These are phyloP conservation scores for Condylura cristata DNA, from an alignment of 2,113 vertebrate species.

Conservation along the genomic window DNA sequence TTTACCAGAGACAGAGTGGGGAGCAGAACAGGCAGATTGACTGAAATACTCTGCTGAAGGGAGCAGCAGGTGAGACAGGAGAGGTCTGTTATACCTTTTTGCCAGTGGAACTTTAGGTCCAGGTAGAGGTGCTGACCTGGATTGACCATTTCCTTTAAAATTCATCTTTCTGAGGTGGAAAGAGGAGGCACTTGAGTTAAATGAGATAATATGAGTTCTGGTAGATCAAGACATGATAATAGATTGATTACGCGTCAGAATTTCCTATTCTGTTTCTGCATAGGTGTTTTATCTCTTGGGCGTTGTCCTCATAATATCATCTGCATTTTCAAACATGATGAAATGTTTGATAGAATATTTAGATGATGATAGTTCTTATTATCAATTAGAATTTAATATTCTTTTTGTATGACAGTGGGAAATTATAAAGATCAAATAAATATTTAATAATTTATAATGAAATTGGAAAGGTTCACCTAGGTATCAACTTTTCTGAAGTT, in stretches of 20 bases:
- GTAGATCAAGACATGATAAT: neutral
- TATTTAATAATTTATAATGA: constrained; percentile 36
- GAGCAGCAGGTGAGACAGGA: no score
- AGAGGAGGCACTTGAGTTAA: neutral
- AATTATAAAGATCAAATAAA: constrained; percentile 46
- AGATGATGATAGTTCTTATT: constrained; percentile 1
- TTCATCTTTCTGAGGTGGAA: neutral
- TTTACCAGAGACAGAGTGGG: no score
- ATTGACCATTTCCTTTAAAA: constrained; percentile 8
- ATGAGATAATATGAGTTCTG: neutral
- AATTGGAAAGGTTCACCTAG: neutral
- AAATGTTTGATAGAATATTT: constrained; percentile 40
- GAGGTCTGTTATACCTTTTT: no score
- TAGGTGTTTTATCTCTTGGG: neutral
- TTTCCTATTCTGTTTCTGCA: neutral
- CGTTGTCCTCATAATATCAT: neutral
- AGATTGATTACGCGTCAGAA: neutral
- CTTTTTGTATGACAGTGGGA: neutral
- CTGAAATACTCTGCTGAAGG: no score
- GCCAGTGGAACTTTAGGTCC: neutral
- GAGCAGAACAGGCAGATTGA: no score
- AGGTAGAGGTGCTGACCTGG: neutral
- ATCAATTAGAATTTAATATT: neutral
- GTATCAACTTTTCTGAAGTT: constrained; percentile 21
- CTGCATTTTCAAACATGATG: neutral